phyloP scores from a whole-genome alignment of 1,140 invertebrate genomes.

The Scylla paramamosain region DNA sequence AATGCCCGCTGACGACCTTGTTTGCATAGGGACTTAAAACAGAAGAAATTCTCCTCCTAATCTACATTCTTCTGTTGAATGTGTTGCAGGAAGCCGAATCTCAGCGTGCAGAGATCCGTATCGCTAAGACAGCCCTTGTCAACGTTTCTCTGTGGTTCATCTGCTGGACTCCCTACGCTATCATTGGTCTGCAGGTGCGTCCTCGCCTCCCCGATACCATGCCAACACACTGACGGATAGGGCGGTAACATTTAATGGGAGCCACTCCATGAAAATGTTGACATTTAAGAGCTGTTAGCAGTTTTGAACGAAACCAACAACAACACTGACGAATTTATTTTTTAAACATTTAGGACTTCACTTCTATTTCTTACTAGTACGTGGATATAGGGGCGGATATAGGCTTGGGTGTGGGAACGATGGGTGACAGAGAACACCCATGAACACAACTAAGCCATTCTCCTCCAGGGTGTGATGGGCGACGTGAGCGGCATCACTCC shows the following conservation, averaged over 20 bases:
- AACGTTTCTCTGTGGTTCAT: conserved; percentile 80
- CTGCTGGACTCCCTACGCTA: conserved; percentile 80
- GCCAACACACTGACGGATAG: background rate
- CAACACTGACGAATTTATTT: no score
- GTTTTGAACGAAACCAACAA: no score
- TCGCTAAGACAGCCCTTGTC: conserved; percentile 81
- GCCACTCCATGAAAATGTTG: no score
- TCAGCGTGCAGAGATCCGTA: conserved; percentile 78
- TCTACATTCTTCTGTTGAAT: background rate
- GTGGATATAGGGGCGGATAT: no score
- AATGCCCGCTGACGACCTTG: background rate
- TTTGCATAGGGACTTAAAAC: background rate
- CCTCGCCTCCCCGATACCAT: no score
- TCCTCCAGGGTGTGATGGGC: conserved; percentile 79
- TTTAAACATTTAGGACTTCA: no score
- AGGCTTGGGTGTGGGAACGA: no score
- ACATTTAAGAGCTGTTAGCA: no score
- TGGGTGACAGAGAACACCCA: no score
- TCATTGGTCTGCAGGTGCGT: conserved; percentile 76
- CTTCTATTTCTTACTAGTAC: no score
- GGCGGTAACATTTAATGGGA: no score
- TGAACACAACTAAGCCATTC: no score
- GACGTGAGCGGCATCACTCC: conserved; percentile 79
- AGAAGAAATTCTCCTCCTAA: background rate
- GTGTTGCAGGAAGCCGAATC: conserved; percentile 70